Conservation (phyloP, 2,797 vertebrate species). For the Oryzias dopingdopingensis region DNA sequence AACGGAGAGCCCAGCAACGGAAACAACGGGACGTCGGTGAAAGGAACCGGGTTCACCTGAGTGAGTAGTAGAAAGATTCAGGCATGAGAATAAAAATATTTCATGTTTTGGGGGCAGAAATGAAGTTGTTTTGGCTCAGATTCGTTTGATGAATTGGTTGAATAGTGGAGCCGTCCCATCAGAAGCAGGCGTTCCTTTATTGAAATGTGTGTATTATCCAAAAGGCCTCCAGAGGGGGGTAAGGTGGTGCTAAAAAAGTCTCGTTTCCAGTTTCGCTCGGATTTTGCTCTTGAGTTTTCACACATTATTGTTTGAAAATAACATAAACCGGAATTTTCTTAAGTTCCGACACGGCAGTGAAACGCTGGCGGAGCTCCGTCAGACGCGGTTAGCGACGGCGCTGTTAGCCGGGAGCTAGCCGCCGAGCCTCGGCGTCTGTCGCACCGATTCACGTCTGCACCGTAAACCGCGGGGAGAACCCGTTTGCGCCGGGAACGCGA, state of each 20-base stretch:
- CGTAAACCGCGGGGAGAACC: constrained; percentile 22
- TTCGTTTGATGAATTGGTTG: constrained; percentile 14
- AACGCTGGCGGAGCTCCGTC: neutral
- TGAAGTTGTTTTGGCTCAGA: neutral
- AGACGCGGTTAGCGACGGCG: neutral
- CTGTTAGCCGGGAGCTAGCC: constrained; percentile 58
- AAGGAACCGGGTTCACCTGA: constrained; percentile 20
- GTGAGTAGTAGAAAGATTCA: constrained; percentile 48
- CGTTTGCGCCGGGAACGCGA: neutral
- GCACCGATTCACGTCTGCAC: neutral
- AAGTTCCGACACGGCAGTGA: neutral
- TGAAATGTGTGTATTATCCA: constrained; percentile 43
- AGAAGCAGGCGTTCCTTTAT: constrained; percentile 29
- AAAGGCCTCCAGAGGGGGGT: constrained; percentile 70
- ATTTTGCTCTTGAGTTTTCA: neutral
- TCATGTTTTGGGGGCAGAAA: neutral
- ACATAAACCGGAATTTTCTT: neutral
- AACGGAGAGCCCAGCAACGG: constrained; percentile 51
- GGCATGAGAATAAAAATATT: neutral
- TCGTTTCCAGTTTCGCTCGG: constrained; percentile 7
- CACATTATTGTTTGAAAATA: neutral
- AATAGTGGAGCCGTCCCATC: constrained; percentile 16
- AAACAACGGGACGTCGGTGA: constrained; percentile 39
- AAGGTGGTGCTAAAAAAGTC: constrained; percentile 37
- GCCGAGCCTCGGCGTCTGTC: constrained; percentile 18